These are phyloP conservation scores for Meda fulgida DNA, from an alignment of 2,797 vertebrate genomes.

Conservation along the genomic window DNA sequence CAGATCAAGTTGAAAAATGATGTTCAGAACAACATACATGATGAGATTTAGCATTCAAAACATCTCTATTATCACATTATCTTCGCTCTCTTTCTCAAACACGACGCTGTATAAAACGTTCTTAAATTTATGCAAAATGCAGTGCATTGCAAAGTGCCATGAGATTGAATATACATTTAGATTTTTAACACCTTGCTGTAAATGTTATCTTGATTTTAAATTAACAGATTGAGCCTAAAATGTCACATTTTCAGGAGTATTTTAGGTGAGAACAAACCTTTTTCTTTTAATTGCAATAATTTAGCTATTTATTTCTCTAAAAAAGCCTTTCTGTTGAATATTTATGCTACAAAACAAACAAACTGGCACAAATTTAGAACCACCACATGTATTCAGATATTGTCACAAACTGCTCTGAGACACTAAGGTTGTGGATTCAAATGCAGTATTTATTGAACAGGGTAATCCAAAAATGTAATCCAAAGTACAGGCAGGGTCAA, in stretches of 20 bases:
- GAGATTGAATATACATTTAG: neutral
- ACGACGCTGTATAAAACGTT: neutral
- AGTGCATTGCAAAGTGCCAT: neutral
- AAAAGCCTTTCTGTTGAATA: neutral
- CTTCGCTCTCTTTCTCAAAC: neutral
- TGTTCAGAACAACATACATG: neutral
- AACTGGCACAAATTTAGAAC: neutral
- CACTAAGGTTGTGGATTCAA: too few species aligned
- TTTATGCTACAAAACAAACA: neutral
- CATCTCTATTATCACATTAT: neutral
- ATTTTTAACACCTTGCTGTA: neutral
- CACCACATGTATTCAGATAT: neutral
- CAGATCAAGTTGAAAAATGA: neutral
- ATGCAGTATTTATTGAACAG: too few species aligned
- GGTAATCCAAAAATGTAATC: too few species aligned
- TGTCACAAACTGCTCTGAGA: too few species aligned
- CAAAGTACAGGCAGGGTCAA: too few species aligned
- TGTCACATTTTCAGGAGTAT: neutral
- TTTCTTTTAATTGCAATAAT: neutral
- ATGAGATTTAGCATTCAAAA: constrained; percentile 1
- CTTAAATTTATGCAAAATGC: neutral
- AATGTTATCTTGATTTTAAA: constrained; percentile 5
- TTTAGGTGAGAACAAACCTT: neutral
- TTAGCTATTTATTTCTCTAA: neutral
- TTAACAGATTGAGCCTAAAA: neutral